These are phyloP conservation scores for Hirtodrosophila confusa DNA, from an alignment of 2,888 invertebrate genomes.

Conservation along the genomic window DNA sequence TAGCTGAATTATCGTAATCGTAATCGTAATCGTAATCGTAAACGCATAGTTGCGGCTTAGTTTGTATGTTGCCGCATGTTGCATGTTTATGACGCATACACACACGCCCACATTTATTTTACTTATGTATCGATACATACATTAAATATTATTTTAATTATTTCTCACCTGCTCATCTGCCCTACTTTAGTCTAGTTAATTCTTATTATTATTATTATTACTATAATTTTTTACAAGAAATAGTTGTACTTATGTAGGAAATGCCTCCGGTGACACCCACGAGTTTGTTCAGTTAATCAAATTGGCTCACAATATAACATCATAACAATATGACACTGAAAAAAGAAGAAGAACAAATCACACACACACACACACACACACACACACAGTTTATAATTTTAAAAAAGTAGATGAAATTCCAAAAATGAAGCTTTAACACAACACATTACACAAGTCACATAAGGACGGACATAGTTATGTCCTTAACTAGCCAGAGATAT, in stretches of 20 bases:
- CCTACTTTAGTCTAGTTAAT: constrained; percentile 42
- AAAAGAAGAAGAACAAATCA: background rate
- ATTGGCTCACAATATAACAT: constrained; percentile 52
- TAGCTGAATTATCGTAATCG: constrained; percentile 46
- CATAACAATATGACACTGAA: background rate
- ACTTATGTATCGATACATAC: constrained; percentile 33
- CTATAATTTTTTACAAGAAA: background rate
- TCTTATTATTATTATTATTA: constrained; percentile 17
- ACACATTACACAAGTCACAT: background rate
- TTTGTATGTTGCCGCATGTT: constrained; percentile 79
- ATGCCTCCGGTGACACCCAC: constrained; percentile 77
- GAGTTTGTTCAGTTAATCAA: constrained; percentile 43
- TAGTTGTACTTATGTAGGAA: constrained; percentile 56
- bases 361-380: constrained; percentile 6
- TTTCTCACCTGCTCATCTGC: constrained; percentile 24
- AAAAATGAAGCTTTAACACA: background rate
- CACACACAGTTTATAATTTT: no score
- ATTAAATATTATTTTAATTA: constrained; percentile 36
- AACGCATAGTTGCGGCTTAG: constrained; percentile 45
- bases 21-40: constrained; percentile 39
- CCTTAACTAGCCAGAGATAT: no score
- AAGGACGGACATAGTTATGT: background rate
- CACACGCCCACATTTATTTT: constrained; percentile 49
- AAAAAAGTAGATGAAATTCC: background rate
- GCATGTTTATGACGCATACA: constrained; percentile 76